A percentile compares a stretch with the other conserved stretches of the same genome.
Evolutionary conservation across 2,888 invertebrate genomes (phyloP).

Genomic region (Parnassius orleans): DNA sequence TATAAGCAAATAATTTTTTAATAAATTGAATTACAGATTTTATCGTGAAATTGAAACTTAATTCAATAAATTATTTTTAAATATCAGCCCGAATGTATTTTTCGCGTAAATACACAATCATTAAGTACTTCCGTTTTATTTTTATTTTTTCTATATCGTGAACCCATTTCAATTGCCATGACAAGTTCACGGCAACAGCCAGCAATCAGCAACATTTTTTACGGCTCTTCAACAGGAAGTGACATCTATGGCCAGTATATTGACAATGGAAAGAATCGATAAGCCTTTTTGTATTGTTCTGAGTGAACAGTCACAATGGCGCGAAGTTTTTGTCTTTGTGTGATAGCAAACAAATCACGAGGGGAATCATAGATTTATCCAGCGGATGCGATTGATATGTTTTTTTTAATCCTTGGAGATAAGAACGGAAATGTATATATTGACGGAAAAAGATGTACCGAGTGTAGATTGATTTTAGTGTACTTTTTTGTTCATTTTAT

Average conservation of each 20-base stretch:
- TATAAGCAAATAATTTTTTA: too few species aligned
- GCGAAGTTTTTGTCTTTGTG: slow-evolving; percentile 38
- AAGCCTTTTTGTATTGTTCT: slow-evolving; percentile 59
- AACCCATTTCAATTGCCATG: slow-evolving; percentile 1
- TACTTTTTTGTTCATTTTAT: too few species aligned
- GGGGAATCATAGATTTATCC: slow-evolving; percentile 6
- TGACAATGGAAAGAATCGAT: slow-evolving; percentile 64
- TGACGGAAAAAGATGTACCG: too few species aligned
- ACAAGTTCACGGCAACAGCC: slow-evolving; percentile 6
- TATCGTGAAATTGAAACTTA: too few species aligned
- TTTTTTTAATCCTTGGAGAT: not conserved
- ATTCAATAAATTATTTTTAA: too few species aligned
- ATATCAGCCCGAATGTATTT: too few species aligned
- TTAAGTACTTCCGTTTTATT: too few species aligned
- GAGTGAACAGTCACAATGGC: slow-evolving; percentile 55
- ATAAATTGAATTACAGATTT: too few species aligned
- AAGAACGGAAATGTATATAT: slow-evolving; percentile 1
- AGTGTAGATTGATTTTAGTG: too few species aligned
- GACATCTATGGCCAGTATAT: slow-evolving; percentile 42
- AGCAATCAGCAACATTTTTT: slow-evolving; percentile 23
- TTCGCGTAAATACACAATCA: too few species aligned
- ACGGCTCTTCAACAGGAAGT: slow-evolving; percentile 49
- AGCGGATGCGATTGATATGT: slow-evolving; percentile 3
- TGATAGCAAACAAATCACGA: slow-evolving; percentile 7
- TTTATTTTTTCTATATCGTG: too few species aligned